Evolutionary conservation across 1,140 invertebrate genomes (phyloP), one percentile per base, ranked within the genome.

Genomic region (Sitobion miscanthi): DNA sequence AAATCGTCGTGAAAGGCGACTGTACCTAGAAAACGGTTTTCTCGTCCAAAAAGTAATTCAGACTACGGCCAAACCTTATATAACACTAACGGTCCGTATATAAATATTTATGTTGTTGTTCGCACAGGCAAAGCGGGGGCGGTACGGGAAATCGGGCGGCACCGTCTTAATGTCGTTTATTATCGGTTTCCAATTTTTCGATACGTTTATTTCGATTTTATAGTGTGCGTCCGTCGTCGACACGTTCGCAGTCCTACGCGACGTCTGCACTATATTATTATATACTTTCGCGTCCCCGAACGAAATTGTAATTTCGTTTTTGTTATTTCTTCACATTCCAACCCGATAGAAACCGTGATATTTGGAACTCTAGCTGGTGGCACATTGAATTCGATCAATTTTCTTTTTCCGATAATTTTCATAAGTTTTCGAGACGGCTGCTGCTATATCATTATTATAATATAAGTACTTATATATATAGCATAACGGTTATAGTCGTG

Each of bases 31-130:
- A 77, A 77, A 77, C 62, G n/a, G n/a, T 14, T 77, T n/a, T 69
- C 25, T 77, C n/a, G 14, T 77, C 14, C 30, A 77, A 77, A 77
- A 77, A 77, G 62, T 77, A 77, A 77, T n/a, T n/a, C 62, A 77
- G 62, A 77, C 52, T 54, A 54, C n/a, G 62, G 30, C 62, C 62
- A 77, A 77, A 77, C 62, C 62, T n/a, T 77, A 77, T 77, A 77
- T 77, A 77, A 77, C n/a, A n/a, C 62, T 77, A 77, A 77, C 62
- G 30, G 62, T 77, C 62, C n/a, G 62, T 77, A n/a, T n/a, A 77
- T 77, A 77, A 77, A 77, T 77, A 77, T 83, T 83, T 42, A 85
- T 85, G 83, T 45, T 83, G 2, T 83, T 85, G 38, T 42, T 45
- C 7, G 42, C 14, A 0, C 21, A 21, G 21, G 42, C 38, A 42